These are phyloP conservation scores for Lordiphosa stackelbergi DNA, from an alignment of 1,140 invertebrate species.

Conservation along the genomic window DNA sequence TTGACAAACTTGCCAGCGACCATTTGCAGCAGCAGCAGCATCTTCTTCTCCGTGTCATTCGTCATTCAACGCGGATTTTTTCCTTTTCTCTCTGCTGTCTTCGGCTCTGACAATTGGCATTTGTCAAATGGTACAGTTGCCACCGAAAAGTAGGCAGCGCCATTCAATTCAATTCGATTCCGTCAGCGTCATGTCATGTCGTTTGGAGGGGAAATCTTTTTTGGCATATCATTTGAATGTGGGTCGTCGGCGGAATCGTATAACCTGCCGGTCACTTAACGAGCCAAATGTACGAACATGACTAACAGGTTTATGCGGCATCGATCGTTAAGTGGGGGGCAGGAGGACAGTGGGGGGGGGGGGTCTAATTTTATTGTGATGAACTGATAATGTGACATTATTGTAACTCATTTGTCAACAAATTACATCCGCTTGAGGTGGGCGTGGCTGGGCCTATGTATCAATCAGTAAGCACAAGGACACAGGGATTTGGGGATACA, in stretches of 20 bases:
- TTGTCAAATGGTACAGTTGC: slow-evolving; percentile 52
- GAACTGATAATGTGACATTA: slow-evolving; percentile 75
- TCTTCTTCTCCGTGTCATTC: neutral
- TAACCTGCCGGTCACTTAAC: slow-evolving; percentile 60
- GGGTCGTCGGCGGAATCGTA: slow-evolving; percentile 29
- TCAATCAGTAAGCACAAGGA: slow-evolving; percentile 58
- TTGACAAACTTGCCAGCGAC: slow-evolving; percentile 40
- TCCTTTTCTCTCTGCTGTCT: slow-evolving; percentile 37
- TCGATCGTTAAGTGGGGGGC: neutral
- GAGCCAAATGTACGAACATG: slow-evolving; percentile 37
- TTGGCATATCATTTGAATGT: slow-evolving; percentile 57
- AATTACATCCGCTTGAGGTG: slow-evolving; percentile 57
- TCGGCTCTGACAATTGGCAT: slow-evolving; percentile 55
- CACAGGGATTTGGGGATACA: slow-evolving; percentile 8
- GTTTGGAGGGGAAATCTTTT: no score
- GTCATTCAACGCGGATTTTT: slow-evolving; percentile 3
- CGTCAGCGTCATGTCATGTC: slow-evolving; percentile 18
- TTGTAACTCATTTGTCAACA: slow-evolving; percentile 74
- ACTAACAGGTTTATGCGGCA: slow-evolving; percentile 33
- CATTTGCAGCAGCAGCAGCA: neutral
- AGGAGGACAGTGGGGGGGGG: slow-evolving; percentile 1
- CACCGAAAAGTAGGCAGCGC: slow-evolving; percentile 25
- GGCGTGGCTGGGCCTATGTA: slow-evolving; percentile 48
- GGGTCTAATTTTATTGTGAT: slow-evolving; percentile 72
- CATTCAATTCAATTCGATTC: slow-evolving; percentile 16